A percentile compares a stretch with the other conserved stretches of the same genome.
phyloP scores from a whole-genome alignment of 2,113 vertebrate species.

The Pipra filicauda region DNA sequence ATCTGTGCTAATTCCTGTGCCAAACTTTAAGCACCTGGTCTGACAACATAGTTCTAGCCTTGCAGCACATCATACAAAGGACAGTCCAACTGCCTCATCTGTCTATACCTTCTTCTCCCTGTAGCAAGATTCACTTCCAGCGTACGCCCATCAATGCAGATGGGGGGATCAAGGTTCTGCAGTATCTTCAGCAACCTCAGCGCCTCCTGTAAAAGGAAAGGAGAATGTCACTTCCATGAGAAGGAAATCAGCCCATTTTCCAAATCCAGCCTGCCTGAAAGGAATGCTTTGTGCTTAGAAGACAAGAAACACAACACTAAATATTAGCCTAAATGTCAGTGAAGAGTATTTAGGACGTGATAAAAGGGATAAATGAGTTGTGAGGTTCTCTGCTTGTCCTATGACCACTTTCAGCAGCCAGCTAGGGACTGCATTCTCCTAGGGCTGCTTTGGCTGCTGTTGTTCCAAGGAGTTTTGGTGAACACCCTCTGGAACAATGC shows the following conservation, averaged over 20 bases:
- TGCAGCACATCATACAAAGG: neutral
- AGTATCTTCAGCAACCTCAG: conserved; percentile 90
- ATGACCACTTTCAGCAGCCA: neutral
- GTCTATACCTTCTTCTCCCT: conserved; percentile 74
- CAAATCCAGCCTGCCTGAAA: neutral
- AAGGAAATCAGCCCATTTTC: neutral
- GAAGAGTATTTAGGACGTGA: neutral
- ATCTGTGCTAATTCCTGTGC: neutral
- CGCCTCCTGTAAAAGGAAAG: conserved; percentile 83
- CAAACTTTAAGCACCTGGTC: neutral
- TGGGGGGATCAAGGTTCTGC: conserved; percentile 86
- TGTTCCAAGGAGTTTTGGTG: neutral
- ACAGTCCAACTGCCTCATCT: neutral
- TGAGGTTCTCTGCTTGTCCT: neutral
- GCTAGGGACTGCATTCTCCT: neutral
- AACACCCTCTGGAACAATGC: neutral
- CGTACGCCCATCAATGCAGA: conserved; percentile 90
- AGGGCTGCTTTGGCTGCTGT: neutral
- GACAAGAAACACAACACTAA: neutral
- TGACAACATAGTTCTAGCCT: neutral
- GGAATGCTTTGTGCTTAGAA: neutral
- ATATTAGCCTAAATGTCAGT: neutral
- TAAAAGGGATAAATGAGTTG: neutral
- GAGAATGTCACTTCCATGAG: neutral
- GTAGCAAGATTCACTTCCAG: conserved; percentile 93